Conservation (phyloP, 2,888 invertebrate genomes). For the Entomobrya proxima region DNA sequence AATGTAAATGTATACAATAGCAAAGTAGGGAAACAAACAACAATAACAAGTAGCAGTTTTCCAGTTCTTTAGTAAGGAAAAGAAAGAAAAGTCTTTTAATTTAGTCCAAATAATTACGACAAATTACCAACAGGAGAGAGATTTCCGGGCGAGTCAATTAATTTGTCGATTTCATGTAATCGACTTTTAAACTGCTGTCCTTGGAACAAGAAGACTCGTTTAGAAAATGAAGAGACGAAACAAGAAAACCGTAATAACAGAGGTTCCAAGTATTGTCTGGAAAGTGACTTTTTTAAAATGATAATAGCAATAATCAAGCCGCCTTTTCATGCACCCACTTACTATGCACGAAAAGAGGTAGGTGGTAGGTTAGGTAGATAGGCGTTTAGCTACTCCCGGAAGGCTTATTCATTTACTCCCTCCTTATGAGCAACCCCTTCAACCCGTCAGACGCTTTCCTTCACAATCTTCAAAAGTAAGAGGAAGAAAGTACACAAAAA, state of each 20-base stretch:
- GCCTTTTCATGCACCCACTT: background rate
- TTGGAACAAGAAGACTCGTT: background rate
- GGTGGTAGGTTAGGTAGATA: background rate
- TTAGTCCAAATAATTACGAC: constrained; percentile 47
- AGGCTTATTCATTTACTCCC: background rate
- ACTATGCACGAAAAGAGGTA: background rate
- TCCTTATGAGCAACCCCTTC: background rate
- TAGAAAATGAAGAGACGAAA: background rate
- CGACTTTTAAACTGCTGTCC: constrained; percentile 21
- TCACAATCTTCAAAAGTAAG: background rate
- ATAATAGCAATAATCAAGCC: constrained; percentile 12
- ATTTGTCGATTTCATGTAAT: constrained; percentile 53
- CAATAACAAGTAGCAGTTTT: background rate
- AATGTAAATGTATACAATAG: no score
- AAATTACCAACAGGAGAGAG: constrained; percentile 23
- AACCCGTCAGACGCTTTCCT: background rate
- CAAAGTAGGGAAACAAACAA: no score
- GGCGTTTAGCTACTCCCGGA: background rate
- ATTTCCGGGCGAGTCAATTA: constrained; percentile 54
- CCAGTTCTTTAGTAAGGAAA: background rate
- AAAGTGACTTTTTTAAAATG: background rate
- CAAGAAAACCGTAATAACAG: constrained; percentile 8
- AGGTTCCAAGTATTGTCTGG: background rate
- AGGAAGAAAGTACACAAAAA: background rate
- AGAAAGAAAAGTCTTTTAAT: background rate